Percentiles rank a stretch among this genome's conserved stretches.
phyloP scores from a whole-genome alignment of 2,113 vertebrate species.

The Odocoileus hemionus region DNA sequence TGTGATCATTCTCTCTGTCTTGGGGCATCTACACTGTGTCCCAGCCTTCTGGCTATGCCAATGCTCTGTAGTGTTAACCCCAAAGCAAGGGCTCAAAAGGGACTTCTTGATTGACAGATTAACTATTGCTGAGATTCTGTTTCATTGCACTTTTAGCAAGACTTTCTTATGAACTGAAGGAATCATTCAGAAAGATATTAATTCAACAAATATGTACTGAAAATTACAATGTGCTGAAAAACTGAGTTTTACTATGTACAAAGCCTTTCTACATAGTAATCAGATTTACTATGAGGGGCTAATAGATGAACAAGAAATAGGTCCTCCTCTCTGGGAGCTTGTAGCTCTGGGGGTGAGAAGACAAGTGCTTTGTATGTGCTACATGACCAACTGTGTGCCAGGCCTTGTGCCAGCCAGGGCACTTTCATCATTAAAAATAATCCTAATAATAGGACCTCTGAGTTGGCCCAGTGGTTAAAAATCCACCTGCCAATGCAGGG shows the following conservation, averaged over 20 bases:
- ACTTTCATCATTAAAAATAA: not conserved
- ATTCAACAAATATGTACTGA: not conserved
- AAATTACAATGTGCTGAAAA: not conserved
- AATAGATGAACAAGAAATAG: not conserved
- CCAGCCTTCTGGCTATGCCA: not conserved
- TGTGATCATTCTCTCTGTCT: not conserved
- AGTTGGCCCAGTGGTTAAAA: not conserved
- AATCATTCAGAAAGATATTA: not conserved
- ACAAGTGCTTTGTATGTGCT: not conserved
- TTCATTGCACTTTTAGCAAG: not conserved
- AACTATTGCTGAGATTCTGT: not conserved
- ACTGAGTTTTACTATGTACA: not conserved
- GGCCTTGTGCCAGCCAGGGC: not conserved
- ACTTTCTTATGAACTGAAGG: not conserved
- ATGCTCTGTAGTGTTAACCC: not conserved
- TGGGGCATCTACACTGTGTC: not conserved
- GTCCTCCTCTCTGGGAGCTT: not conserved
- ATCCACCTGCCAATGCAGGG: not conserved
- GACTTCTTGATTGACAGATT: not conserved
- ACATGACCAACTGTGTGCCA: not conserved
- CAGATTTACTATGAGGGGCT: not conserved
- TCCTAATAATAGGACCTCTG: not conserved
- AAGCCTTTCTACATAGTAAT: not conserved
- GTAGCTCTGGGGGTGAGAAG: not conserved
- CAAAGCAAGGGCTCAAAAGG: not conserved